Evolutionary conservation across 2,797 vertebrate species (phyloP).

Genomic region (Myiothlypis chrysogaster): DNA sequence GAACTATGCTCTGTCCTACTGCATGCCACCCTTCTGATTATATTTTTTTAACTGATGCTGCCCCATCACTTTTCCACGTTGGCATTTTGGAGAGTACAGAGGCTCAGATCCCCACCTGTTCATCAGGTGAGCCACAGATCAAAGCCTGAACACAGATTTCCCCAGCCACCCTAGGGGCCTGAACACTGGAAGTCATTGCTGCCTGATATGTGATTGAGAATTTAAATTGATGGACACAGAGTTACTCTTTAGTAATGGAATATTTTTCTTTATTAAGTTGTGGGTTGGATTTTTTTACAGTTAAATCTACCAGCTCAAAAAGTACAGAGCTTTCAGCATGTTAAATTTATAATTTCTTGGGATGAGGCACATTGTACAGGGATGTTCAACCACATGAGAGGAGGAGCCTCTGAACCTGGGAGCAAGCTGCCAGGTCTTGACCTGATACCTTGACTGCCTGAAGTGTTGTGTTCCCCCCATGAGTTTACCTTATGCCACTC

Average conservation of each 20-base stretch:
- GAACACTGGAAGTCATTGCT: neutral
- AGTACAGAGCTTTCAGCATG: neutral
- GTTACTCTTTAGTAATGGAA: neutral
- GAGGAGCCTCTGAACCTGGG: neutral
- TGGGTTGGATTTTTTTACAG: neutral
- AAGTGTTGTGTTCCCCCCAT: neutral
- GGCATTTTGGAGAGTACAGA: neutral
- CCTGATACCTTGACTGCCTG: neutral
- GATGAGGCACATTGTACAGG: neutral
- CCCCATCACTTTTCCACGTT: neutral
- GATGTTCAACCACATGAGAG: neutral
- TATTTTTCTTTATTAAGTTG: accelerated
- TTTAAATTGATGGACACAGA: neutral
- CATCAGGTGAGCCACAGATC: neutral
- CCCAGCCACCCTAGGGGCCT: neutral
- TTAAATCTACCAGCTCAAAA: neutral
- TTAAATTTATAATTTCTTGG: neutral
- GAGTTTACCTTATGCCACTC: neutral
- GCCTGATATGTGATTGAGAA: neutral
- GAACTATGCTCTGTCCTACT: neutral
- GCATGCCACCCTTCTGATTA: neutral
- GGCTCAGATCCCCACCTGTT: accelerated
- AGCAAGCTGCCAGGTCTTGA: neutral
- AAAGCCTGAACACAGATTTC: neutral
- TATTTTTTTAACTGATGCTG: neutral